Base-by-base conservation (phyloP, 2,888 invertebrate genomes). In the Synanthedon tipuliformis region DNA sequence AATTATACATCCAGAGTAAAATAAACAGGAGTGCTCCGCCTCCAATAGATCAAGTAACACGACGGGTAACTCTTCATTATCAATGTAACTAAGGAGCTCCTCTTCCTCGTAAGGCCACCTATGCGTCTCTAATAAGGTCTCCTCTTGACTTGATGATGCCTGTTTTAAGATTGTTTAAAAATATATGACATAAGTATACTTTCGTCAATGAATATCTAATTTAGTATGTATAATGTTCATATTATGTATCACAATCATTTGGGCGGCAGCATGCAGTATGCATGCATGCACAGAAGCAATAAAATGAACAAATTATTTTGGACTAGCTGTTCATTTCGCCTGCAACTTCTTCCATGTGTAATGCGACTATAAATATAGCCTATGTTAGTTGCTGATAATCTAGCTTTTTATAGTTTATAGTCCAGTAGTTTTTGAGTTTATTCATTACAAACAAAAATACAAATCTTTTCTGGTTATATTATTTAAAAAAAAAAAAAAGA, bases 1-100 rank as follows among this genome's bases (percentile, higher is more conserved):
- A 73, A 97, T 94, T 59, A 97, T 93, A 86, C 96, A 96, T 58
- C 97, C 97, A 64, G 93, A 94, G 79, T 97, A 96, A 85, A 96
- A 95, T 56, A 97, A 89, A 79, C 94, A 93, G 52, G 94, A 93
- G 73, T 95, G 92, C 71, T 94, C 93, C 8, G 92, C 89, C 73
- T 95, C 95, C 57, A 97, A 83, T 61, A 96, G 84, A 76, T 97
- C 95, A 57, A 95, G 89, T 55, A 97, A 88, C 71, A 94, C 92
- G 57, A 95, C 94, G 51, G 97, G 97, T 73, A 98, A 86, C 84
- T 96, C 94, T 78, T 96, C 96, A 80, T 94, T 94, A 78, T 97
- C 95, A 68, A 97, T 93, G 75, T 94, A 95, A 71, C 93, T 92
- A 62, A 97, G 88, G 58, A 97, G 81, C 71, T 95, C 92, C 71